Evolutionary conservation across 2,113 vertebrate genomes (phyloP), one percentile per base, ranked within the genome.

Genomic region (Sprattus sprattus): DNA sequence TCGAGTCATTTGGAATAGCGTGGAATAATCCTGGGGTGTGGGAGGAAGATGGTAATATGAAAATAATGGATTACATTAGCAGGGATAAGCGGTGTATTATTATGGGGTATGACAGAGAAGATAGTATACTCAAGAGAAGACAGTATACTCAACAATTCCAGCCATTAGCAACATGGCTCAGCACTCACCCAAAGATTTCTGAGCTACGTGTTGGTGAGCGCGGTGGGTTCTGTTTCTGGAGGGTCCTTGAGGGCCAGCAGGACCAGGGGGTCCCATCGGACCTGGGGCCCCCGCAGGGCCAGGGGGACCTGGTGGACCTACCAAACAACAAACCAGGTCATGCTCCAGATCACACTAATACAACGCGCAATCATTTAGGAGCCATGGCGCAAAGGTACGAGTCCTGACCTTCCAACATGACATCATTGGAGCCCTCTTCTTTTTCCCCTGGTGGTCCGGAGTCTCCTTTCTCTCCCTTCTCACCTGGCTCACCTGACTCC

Each of bases 381-480:
- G 6, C 9, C 6, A 20, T 60, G 54, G 52, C 16, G 52, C 5
- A 6, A 20, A 60, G 20, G 71, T 28, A 39, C 13, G 10, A 78
- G 4, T 82, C 44, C 90, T 88, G 52, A 86, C 95, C 94, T 80
- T 94, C 92, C 18, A 93, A 82, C 6, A 90, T 92, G 90, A 97
- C 92, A 0, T 97, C 96, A 20, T 97, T 97, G 83, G 95, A 95
- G 18, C 94, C 91, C 64, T 94, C 89, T 2, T 92, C 94, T n/a
- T 93, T 94, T 6, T 97, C 96, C 84, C 97, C 97, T 7, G 96
- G 97, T 22, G 94, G 92, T 54, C 98, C 98, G 49, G 95, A 93
- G 81, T 96, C 94, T 0, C 98, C 97, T 87, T 85, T 94, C 60
- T 94, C 94, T 54, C 95, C 95, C 60, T 83, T 89, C 45, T 89